Evolutionary conservation across 1,140 invertebrate genomes (phyloP).

Genomic region (Brachionus angularis): DNA sequence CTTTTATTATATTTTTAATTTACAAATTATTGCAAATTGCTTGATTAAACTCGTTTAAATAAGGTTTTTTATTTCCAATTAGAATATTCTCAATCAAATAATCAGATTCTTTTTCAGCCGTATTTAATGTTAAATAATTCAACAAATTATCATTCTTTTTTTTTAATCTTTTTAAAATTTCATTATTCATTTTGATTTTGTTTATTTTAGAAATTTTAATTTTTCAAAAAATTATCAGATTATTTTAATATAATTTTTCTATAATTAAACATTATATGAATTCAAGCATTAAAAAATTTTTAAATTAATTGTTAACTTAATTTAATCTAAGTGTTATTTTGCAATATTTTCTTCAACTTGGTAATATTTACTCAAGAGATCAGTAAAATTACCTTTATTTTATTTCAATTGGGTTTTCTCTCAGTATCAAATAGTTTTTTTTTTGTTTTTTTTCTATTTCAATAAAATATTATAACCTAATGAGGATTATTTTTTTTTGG

Average conservation of each 20-base stretch:
- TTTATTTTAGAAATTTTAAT: too few species aligned
- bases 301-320: too few species aligned
- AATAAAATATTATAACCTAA: too few species aligned
- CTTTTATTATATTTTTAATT: not conserved
- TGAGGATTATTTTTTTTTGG: too few species aligned
- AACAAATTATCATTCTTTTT: conserved; percentile 8
- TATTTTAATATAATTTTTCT: not conserved
- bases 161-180: conserved; percentile 27
- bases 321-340: too few species aligned
- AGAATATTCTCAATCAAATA: conserved; percentile 9
- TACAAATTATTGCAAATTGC: conserved; percentile 23
- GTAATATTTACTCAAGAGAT: too few species aligned
- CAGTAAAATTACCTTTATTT: too few species aligned
- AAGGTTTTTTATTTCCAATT: not conserved
- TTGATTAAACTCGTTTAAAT: conserved; percentile 12
- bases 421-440: too few species aligned
- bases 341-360: too few species aligned
- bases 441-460: too few species aligned
- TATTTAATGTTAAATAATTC: conserved; percentile 1
- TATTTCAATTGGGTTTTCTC: too few species aligned
- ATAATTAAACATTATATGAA: not conserved
- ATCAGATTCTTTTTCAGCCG: conserved; percentile 6
- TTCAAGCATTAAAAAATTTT: too few species aligned
- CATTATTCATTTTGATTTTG: conserved; percentile 27
- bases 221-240: not conserved